These are phyloP conservation scores for Capitella teleta DNA, from an alignment of 1,140 invertebrate genomes.

Conservation along the genomic window DNA sequence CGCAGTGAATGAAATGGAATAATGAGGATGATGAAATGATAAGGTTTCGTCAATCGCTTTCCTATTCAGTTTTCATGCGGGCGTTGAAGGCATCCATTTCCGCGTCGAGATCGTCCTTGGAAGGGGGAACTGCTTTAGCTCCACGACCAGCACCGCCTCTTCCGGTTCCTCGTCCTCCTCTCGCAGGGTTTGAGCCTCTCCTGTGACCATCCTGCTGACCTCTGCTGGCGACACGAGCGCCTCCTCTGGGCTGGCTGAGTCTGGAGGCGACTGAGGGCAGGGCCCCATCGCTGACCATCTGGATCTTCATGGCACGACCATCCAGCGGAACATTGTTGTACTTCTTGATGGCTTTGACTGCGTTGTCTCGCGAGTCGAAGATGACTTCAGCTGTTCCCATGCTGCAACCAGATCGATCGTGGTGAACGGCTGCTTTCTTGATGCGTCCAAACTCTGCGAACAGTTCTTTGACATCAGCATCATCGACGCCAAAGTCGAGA, in stretches of 20 bases:
- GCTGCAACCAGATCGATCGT: slow-evolving; percentile 89
- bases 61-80: too few species aligned
- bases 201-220: too few species aligned
- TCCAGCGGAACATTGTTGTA: slow-evolving; percentile 95
- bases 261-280: too few species aligned
- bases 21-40: too few species aligned
- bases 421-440: slow-evolving; percentile 88
- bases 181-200: slow-evolving; percentile 20
- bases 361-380: slow-evolving; percentile 80
- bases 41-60: too few species aligned
- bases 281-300: slow-evolving; percentile 58
- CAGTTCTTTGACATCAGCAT: slow-evolving; percentile 85
- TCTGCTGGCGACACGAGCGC: too few species aligned
- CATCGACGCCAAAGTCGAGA: slow-evolving; percentile 90
- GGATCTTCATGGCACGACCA: slow-evolving; percentile 89
- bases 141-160: slow-evolving; percentile 24
- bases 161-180: slow-evolving; percentile 21
- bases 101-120: not conserved
- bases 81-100: not conserved
- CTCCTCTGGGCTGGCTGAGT: too few species aligned
- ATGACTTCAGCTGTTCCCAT: slow-evolving; percentile 93
- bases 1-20: too few species aligned
- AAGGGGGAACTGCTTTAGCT: not conserved
- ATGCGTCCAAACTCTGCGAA: slow-evolving; percentile 93
- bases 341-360: slow-evolving; percentile 90